Base-by-base conservation (phyloP, 2,888 invertebrate genomes). In the Tineola bisselliella region DNA sequence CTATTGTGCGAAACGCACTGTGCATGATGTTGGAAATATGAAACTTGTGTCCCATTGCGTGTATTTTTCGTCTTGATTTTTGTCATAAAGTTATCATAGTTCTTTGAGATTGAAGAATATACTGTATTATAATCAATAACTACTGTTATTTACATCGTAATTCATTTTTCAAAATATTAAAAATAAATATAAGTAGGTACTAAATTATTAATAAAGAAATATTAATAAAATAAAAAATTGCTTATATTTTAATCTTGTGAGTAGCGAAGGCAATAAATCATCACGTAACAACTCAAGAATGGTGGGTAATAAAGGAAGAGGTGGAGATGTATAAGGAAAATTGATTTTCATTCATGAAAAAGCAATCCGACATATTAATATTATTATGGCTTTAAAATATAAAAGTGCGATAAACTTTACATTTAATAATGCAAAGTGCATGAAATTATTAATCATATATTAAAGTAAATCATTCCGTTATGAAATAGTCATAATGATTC, bases 1-100 rank as follows among this genome's bases (percentile, higher is more conserved):
- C 61, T 54, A 66, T 64, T 48, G 63, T 63, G 58, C 68, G 63
- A 63, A 65, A 65, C 25, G 43, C 44, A 17, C 13, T 38, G 38
- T 61, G 18, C 13, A n/a, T 12, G 52, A 57, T 57, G 43, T 63
- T 60, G 62, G 62, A 64, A 66, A 25, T 25, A 6, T 25, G 25
- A 25, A 25, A 25, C n/a, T n/a, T n/a, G n/a, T n/a, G n/a, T n/a
- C n/a, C n/a, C n/a, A n/a, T n/a, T n/a, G n/a, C n/a, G n/a, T n/a
- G n/a, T n/a, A n/a, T n/a, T n/a, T n/a, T n/a, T n/a, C n/a, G n/a
- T n/a, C n/a, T n/a, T n/a, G n/a, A n/a, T n/a, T n/a, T n/a, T n/a
- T n/a, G n/a, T n/a, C n/a, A n/a, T n/a, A n/a, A n/a, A n/a, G n/a
- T n/a, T n/a, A n/a, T n/a, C n/a, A n/a, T n/a, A n/a, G n/a, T n/a